phyloP scores from a whole-genome alignment of 2,797 vertebrate genomes.

The Heterohyrax brucei region DNA sequence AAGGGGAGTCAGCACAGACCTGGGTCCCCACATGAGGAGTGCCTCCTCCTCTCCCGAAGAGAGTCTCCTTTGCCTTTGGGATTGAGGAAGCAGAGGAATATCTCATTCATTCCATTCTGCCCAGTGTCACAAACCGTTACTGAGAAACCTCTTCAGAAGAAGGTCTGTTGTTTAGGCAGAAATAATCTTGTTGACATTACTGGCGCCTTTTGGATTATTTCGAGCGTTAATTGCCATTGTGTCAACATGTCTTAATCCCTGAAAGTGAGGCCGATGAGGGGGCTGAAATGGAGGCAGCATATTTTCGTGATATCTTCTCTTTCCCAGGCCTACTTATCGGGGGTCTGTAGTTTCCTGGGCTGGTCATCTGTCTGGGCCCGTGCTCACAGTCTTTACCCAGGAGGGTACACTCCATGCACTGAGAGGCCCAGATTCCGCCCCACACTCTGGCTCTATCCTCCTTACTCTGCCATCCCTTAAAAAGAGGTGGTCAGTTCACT shows the following conservation, averaged over 20 bases:
- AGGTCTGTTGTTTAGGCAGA: not conserved
- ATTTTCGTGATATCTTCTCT: not conserved
- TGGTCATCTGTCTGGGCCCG: not conserved
- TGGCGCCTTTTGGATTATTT: too few relatives aligned
- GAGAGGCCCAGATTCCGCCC: not conserved
- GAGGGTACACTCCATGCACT: accelerated
- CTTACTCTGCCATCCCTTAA: not conserved
- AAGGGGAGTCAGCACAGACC: too few relatives aligned
- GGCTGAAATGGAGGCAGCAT: accelerated
- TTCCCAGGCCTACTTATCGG: not conserved
- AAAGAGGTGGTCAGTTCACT: not conserved
- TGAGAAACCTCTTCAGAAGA: not conserved
- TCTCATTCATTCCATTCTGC: accelerated
- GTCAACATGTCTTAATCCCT: not conserved
- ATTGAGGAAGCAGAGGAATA: accelerated
- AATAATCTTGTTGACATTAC: accelerated
- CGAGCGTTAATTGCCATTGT: accelerated
- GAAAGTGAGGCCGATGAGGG: not conserved
- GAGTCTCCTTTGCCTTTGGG: accelerated
- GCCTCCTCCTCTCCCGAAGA: accelerated
- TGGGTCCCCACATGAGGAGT: too few relatives aligned
- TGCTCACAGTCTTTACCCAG: not conserved
- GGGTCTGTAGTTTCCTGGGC: not conserved
- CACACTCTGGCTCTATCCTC: not conserved
- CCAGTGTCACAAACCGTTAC: accelerated